Conservation (phyloP, 2,113 vertebrate genomes). For the Conger conger region DNA sequence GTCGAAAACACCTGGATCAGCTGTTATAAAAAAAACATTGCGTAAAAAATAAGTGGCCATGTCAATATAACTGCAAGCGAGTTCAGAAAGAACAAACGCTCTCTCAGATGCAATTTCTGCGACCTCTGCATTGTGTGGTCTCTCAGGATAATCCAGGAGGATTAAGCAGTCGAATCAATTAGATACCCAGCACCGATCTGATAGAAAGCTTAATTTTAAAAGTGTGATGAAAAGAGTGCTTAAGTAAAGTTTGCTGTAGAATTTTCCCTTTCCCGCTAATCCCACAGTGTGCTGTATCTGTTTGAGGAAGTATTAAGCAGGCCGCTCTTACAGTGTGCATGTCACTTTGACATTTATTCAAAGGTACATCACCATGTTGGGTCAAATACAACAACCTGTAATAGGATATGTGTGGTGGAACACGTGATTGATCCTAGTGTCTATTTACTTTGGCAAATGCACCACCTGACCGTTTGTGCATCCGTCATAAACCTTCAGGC, state of each 20-base stretch:
- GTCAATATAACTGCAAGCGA: neutral
- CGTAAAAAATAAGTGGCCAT: neutral
- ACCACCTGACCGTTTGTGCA: neutral
- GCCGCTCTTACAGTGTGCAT: neutral
- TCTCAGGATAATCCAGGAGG: conserved; percentile 8
- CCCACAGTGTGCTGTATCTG: neutral
- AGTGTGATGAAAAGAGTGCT: conserved; percentile 1
- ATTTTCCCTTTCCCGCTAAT: neutral
- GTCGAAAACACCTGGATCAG: conserved; percentile 1
- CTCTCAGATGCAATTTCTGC: neutral
- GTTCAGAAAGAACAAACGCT: neutral
- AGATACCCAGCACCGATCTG: conserved; percentile 4
- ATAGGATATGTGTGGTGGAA: neutral
- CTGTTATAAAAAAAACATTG: conserved; percentile 2
- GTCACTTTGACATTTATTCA: neutral
- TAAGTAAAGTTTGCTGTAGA: neutral
- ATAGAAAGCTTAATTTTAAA: conserved; percentile 21
- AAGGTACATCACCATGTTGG: too few relatives aligned
- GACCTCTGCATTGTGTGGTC: neutral
- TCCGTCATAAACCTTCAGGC: neutral
- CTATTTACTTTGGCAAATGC: neutral
- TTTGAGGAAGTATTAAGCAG: neutral
- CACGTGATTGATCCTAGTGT: neutral
- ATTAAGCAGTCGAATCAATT: conserved; percentile 22
- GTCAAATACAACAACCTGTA: neutral